These are phyloP conservation scores for Enoplolaimus lenunculus DNA, from an alignment of 2,888 invertebrate genomes.

Conservation along the genomic window DNA sequence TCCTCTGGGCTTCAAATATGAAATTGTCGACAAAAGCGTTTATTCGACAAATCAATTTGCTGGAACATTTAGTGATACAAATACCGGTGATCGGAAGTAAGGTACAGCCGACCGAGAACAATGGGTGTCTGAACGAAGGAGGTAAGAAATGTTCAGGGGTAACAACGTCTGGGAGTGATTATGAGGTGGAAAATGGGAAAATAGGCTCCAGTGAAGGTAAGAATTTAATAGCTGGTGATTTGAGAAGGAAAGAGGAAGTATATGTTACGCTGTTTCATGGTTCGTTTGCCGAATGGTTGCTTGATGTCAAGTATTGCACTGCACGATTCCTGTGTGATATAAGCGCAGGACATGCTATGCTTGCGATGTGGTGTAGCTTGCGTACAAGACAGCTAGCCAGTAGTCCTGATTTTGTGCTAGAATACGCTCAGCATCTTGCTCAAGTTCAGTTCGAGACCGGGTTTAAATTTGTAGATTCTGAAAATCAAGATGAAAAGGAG, in stretches of 20 bases:
- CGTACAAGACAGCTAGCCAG: neutral
- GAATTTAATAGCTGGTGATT: conserved; percentile 26
- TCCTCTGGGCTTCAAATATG: conserved; percentile 62
- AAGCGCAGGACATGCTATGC: conserved; percentile 69
- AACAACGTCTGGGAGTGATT: conserved; percentile 34
- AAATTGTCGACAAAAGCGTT: conserved; percentile 65
- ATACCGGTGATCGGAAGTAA: too few species aligned
- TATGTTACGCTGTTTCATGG: conserved; percentile 61
- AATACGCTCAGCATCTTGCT: neutral
- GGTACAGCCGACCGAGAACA: too few species aligned
- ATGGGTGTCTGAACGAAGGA: too few species aligned
- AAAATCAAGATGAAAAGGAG: too few species aligned
- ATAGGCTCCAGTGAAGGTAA: conserved; percentile 39
- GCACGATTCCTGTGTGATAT: conserved; percentile 77
- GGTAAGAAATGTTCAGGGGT: too few species aligned
- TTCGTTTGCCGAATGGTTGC: conserved; percentile 82
- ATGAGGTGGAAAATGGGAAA: conserved; percentile 26
- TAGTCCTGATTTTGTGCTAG: neutral
- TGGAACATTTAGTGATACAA: conserved; percentile 59
- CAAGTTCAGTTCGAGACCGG: neutral
- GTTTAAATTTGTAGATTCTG: neutral
- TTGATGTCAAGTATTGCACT: conserved; percentile 94
- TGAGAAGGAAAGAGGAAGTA: neutral
- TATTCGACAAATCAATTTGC: conserved; percentile 58
- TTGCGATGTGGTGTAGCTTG: conserved; percentile 46